Evolutionary conservation across 2,797 vertebrate species (phyloP), one percentile per base, ranked within the genome.

Genomic region (Phalloptychus januarius): DNA sequence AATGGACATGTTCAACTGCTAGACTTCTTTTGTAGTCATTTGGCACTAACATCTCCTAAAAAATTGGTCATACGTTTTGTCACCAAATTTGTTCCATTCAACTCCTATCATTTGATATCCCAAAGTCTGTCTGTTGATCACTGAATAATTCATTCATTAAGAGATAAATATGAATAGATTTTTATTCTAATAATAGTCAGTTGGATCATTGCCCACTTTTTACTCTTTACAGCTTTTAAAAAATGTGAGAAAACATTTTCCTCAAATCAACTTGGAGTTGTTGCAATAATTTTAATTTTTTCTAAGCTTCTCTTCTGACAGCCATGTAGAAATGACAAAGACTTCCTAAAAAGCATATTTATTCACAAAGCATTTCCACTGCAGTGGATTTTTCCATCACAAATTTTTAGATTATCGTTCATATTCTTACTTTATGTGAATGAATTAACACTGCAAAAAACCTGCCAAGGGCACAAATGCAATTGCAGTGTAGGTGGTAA

Each of bases 201-300:
- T 94, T 95, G 88, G 91, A 88, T 93, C 92, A 94, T 31, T 11
- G 28, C 74, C 77, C 76, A 79, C 71, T 56, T 89, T 83, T 82
- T 67, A 63, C 70, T 77, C 71, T 13, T 56, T 85, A 46, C 81
- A 79, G 82, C 75, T 74, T 81, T 75, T 82, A 78, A 86, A 81
- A 52, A 48, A 67, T 86, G 75, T 80, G 72, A 75, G 42, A 63
- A 79, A 77, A 78, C 16, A 42, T 52, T 72, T 72, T 89, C 50
- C 65, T 44, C 2, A 71, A 61, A 77, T 52, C 56, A n/a, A 16
- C n/a, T 71, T 8, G 46, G 40, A 74, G 72, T 20, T 45, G 61
- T 58, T 83, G 44, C 50, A 71, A 52, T 28, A 23, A 12, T 48
- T 71, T 74, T 67, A 5, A 6, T 16, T 16, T 46, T 46, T 45